Percentiles rank a stretch among this genome's conserved stretches.
Conservation (phyloP, 1,140 invertebrate genomes). For the Melipona quadrifasciata region DNA sequence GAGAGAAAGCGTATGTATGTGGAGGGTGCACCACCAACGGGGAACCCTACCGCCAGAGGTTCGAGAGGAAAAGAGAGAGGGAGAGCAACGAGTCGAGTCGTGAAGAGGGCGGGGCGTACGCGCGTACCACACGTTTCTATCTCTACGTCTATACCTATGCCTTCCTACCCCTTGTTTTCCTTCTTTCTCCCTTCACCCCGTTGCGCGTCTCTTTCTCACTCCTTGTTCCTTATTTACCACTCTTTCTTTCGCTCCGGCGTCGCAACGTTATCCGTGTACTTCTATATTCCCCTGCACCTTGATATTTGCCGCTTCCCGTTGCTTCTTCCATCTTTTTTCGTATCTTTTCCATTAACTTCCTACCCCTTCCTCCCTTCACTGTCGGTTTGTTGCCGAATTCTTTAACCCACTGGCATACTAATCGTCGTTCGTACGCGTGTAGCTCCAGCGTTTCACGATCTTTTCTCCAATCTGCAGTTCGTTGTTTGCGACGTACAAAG, state of each 20-base stretch:
- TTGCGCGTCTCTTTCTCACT: slow-evolving; percentile 11
- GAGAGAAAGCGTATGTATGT: slow-evolving; percentile 14
- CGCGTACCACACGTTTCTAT: slow-evolving; percentile 51
- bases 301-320: neutral
- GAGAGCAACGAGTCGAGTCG: slow-evolving; percentile 35
- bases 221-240: slow-evolving; percentile 27
- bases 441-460: too few relatives aligned
- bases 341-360: slow-evolving; percentile 2
- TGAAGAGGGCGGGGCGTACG: slow-evolving; percentile 61
- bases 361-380: too few relatives aligned
- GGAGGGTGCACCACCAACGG: slow-evolving; percentile 52
- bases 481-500: too few relatives aligned
- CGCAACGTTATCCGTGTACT: neutral
- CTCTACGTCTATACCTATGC: slow-evolving; percentile 36
- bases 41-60: slow-evolving; percentile 22
- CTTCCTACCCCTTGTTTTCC: neutral
- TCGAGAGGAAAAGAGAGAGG: slow-evolving; percentile 26
- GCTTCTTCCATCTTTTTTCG: neutral
- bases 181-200: slow-evolving; percentile 8
- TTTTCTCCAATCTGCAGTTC: too few relatives aligned
- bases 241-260: neutral
- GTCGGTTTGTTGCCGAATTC: neutral
- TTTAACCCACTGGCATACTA: neutral
- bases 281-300: neutral
- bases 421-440: neutral